Percentiles rank a stretch among this genome's conserved stretches.
Conservation (phyloP, 1,140 invertebrate genomes). For the Zophobas morio region DNA sequence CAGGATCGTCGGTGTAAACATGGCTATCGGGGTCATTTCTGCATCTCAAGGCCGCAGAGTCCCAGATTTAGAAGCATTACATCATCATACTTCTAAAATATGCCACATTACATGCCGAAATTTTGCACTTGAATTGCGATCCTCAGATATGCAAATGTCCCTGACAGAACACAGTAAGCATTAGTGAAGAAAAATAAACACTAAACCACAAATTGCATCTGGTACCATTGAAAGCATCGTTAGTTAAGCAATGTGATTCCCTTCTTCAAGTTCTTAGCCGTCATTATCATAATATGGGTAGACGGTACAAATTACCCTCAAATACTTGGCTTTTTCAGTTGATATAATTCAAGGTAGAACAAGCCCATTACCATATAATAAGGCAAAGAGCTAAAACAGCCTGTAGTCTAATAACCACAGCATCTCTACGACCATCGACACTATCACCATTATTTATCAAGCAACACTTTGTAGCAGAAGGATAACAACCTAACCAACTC, state of each 20-base stretch:
- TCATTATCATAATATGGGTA: slow-evolving; percentile 31
- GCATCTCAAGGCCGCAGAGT: too few relatives aligned
- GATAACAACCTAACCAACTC: not conserved
- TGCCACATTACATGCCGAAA: too few relatives aligned
- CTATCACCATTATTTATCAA: not conserved
- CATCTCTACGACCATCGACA: slow-evolving; percentile 21
- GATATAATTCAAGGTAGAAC: slow-evolving; percentile 26
- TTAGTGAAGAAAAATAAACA: too few relatives aligned
- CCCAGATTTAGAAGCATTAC: too few relatives aligned
- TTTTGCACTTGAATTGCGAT: too few relatives aligned
- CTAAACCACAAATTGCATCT: too few relatives aligned
- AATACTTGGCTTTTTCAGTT: slow-evolving; percentile 10
- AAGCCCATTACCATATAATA: slow-evolving; percentile 34
- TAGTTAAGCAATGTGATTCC: slow-evolving; percentile 25
- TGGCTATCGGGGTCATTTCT: too few relatives aligned
- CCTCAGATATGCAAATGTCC: too few relatives aligned
- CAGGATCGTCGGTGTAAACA: too few relatives aligned
- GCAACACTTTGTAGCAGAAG: slow-evolving; percentile 4
- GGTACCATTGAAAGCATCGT: not conserved
- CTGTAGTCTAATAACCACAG: slow-evolving; percentile 26
- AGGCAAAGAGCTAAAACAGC: slow-evolving; percentile 9
- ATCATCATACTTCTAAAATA: too few relatives aligned
- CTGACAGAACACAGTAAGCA: too few relatives aligned
- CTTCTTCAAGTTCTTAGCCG: not conserved
- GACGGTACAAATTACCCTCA: slow-evolving; percentile 36